Evolutionary conservation across 2,888 invertebrate genomes (phyloP).

Genomic region (Selenia dentaria): DNA sequence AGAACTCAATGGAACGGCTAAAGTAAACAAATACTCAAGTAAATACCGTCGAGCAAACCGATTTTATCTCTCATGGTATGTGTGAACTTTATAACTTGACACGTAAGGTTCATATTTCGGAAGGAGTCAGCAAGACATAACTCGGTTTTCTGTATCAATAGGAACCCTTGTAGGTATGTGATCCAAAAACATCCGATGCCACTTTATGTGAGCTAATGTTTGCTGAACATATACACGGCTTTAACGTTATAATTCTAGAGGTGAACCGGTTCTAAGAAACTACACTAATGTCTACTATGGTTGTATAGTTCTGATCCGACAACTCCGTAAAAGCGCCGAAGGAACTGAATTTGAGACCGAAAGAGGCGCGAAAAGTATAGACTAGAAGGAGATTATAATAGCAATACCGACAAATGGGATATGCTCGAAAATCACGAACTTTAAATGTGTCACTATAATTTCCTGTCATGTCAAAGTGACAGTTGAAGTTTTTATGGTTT

Average conservation of each 20-base stretch:
- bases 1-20: constrained; percentile 59
- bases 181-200: constrained; percentile 70
- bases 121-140: constrained; percentile 7
- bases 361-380: too few relatives aligned
- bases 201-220: constrained; percentile 62
- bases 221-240: constrained; percentile 42
- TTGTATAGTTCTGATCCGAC: too few relatives aligned
- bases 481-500: too few relatives aligned
- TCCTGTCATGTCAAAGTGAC: too few relatives aligned
- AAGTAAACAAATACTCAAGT: constrained; percentile 52
- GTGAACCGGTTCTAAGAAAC: constrained; percentile 4
- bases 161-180: constrained; percentile 60
- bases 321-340: too few relatives aligned
- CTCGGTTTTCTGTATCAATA: constrained; percentile 57
- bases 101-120: constrained; percentile 27
- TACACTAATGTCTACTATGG: too few relatives aligned
- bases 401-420: too few relatives aligned
- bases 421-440: too few relatives aligned
- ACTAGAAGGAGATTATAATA: too few relatives aligned
- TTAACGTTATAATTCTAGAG: constrained; percentile 30
- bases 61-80: background rate
- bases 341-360: too few relatives aligned
- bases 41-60: constrained; percentile 24
- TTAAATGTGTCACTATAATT: too few relatives aligned
- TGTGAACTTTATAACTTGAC: constrained; percentile 6